A percentile compares a stretch with the other conserved stretches of the same genome.
These are phyloP conservation scores for Ormyrus labotus DNA, from an alignment of 2,888 invertebrate genomes.

Conservation along the genomic window DNA sequence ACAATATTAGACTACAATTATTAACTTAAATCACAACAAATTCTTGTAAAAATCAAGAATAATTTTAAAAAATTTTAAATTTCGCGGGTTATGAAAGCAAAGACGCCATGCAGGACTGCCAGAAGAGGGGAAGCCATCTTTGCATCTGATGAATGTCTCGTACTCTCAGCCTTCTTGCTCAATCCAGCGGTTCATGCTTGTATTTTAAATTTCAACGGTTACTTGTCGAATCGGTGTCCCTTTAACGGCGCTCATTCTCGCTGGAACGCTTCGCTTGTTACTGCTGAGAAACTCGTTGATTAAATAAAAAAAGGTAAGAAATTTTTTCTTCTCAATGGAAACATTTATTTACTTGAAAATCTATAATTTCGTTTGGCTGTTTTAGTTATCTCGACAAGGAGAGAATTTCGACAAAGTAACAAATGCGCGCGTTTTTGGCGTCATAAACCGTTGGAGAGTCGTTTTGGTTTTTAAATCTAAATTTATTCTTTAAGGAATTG, in stretches of 20 bases:
- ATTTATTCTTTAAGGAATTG: neutral
- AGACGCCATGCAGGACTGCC: no score
- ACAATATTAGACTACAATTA: no score
- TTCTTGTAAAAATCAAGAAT: no score
- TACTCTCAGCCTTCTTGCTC: no score
- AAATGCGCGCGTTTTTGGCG: slow-evolving; percentile 39
- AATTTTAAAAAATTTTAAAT: no score
- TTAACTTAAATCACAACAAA: no score
- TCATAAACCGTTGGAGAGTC: slow-evolving; percentile 10
- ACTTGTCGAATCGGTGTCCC: slow-evolving; percentile 20
- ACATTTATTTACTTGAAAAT: neutral
- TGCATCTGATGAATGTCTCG: no score
- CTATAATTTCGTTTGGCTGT: neutral
- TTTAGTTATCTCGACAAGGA: neutral
- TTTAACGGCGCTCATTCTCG: slow-evolving; percentile 27
- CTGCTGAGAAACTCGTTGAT: neutral
- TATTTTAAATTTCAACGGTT: slow-evolving; percentile 22
- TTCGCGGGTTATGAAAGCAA: no score
- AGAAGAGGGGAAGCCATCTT: no score
- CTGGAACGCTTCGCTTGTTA: neutral
- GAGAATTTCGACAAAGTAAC: slow-evolving; percentile 20
- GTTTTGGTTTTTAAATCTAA: neutral
- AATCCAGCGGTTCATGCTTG: neutral
- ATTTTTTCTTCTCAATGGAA: neutral
- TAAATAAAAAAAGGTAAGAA: slow-evolving; percentile 5